Evolutionary conservation across 1,140 invertebrate genomes (phyloP).

Genomic region (Pseudomyrmex sp.): DNA sequence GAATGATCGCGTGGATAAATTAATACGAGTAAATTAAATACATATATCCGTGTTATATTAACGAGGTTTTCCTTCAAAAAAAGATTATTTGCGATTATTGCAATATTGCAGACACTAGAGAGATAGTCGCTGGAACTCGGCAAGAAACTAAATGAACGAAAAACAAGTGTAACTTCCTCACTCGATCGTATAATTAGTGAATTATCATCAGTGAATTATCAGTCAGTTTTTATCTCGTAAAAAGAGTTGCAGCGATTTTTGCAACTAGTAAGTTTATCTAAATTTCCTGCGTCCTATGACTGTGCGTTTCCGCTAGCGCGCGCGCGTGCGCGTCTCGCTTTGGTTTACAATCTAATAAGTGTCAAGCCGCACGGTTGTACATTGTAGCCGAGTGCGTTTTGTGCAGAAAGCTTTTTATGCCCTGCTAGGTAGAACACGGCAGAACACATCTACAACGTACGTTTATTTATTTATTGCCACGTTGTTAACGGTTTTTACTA

Average conservation of each 20-base stretch:
- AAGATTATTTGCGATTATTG: no score
- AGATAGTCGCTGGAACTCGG: background rate
- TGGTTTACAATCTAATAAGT: slow-evolving; percentile 55
- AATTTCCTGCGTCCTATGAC: slow-evolving; percentile 25
- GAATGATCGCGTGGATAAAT: background rate
- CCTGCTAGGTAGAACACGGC: background rate
- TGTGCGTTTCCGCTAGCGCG: slow-evolving; percentile 11
- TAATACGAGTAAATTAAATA: slow-evolving; percentile 8
- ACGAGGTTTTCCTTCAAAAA: background rate
- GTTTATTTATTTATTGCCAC: background rate
- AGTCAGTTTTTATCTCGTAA: background rate
- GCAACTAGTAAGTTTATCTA: slow-evolving; percentile 23
- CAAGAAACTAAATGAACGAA: background rate
- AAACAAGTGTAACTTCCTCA: slow-evolving; percentile 4
- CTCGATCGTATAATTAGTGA: background rate
- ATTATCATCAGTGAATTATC: slow-evolving; percentile 3
- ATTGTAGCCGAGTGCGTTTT: slow-evolving; percentile 15
- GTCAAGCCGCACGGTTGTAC: slow-evolving; percentile 34
- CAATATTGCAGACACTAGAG: no score
- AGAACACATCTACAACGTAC: slow-evolving; percentile 10
- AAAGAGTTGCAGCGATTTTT: slow-evolving; percentile 4
- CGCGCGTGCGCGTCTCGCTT: slow-evolving; percentile 50
- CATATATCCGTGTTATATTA: background rate
- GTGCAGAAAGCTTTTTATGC: slow-evolving; percentile 27
- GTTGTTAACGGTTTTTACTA: slow-evolving; percentile 22